Base-by-base conservation (phyloP, 2,113 vertebrate genomes). In the Zeus faber region DNA sequence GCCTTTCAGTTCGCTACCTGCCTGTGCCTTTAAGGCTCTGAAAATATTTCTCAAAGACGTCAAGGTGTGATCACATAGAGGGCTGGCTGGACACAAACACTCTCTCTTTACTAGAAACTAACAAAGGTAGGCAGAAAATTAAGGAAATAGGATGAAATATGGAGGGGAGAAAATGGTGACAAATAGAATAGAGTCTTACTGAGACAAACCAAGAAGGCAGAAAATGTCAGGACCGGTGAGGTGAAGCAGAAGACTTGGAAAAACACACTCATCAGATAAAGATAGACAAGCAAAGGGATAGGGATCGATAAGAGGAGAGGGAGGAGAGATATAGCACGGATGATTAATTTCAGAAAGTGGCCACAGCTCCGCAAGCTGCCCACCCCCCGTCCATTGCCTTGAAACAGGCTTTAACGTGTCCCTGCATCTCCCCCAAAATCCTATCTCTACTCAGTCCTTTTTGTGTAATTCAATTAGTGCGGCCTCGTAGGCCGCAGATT, bases 391-490 rank as follows among this genome's bases (percentile, higher is more conserved):
- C 62, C 56, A 72, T 67, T 66, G 72, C 68, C 72, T 73, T 59
- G 69, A 64, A 48, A 72, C 77, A 74, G 72, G 54, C 66, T 56
- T 70, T 69, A 73, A 69, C 76, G 60, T 51, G 55, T 52, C 45
- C 59, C 60, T n/a, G n/a, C n/a, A n/a, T n/a, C n/a, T n/a, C n/a
- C n/a, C n/a, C n/a, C n/a, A n/a, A n/a, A n/a, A n/a, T n/a, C n/a
- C n/a, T n/a, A n/a, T n/a, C n/a, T 13, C 27, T 25, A 57, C 63
- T 67, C 27, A 65, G 77, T 80, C 74, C 79, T 69, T 84, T 83
- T 85, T 79, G 78, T 84, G 85, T 87, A 85, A 89, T 89, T 89
- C 84, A 88, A 87, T 90, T 89, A 87, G 79, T 65, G 73, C 72
- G 76, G 58, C 72, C 84, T 79, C 77, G 76, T 65, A 58, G 72